Evolutionary conservation across 1,140 invertebrate genomes (phyloP).

Genomic region (Tetramorium alpestre): DNA sequence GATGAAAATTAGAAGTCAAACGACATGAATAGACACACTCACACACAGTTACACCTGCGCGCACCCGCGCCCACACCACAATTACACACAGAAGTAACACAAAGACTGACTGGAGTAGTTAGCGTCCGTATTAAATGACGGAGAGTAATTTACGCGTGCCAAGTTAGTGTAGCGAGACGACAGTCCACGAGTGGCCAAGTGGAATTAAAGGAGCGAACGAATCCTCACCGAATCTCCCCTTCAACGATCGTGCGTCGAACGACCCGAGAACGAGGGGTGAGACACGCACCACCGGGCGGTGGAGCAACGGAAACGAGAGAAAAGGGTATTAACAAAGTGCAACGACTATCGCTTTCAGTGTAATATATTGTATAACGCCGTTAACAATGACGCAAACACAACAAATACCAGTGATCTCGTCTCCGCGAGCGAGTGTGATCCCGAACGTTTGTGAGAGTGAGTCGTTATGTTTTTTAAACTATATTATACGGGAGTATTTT

Average conservation of each 20-base stretch:
- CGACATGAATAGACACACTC: constrained; percentile 43
- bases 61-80: background rate
- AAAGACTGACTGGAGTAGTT: constrained; percentile 81
- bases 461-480: constrained; percentile 40
- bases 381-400: constrained; percentile 55
- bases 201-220: constrained; percentile 7
- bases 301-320: constrained; percentile 45
- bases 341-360: constrained; percentile 83
- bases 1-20: constrained; percentile 31
- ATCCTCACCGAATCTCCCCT: background rate
- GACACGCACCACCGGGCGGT: constrained; percentile 6
- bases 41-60: background rate
- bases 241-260: background rate
- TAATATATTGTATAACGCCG: constrained; percentile 83
- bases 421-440: constrained; percentile 15
- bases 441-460: constrained; percentile 17
- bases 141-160: constrained; percentile 78
- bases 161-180: constrained; percentile 73
- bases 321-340: constrained; percentile 74
- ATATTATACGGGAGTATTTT: constrained; percentile 29
- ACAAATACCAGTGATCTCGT: constrained; percentile 63
- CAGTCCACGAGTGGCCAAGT: constrained; percentile 43
- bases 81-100: constrained; percentile 52
- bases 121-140: constrained; percentile 76
- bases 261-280: constrained; percentile 5